phyloP scores from a whole-genome alignment of 2,888 invertebrate species.

The Synergus laeviventris region DNA sequence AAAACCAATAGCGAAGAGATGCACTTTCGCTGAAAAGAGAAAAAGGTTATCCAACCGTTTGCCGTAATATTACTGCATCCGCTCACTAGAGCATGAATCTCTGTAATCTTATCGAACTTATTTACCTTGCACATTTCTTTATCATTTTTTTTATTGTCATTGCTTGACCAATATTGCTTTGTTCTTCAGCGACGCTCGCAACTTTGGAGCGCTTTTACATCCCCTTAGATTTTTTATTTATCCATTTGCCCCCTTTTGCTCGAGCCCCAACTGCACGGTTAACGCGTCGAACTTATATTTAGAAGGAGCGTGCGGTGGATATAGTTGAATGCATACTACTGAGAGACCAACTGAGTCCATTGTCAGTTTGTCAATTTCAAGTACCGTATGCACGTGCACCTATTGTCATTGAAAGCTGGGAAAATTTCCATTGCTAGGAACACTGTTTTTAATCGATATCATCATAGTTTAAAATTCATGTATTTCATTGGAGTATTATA shows the following conservation, averaged over 20 bases:
- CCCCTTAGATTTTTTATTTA: conserved; percentile 11
- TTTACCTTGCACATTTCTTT: background rate
- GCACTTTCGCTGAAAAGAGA: conserved; percentile 22
- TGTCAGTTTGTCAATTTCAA: conserved; percentile 66
- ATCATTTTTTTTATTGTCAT: background rate
- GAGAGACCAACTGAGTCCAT: conserved; percentile 58
- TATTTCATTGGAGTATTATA: background rate
- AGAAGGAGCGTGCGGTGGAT: conserved; percentile 47
- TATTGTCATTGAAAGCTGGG: conserved; percentile 5
- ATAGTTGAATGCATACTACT: conserved; percentile 47
- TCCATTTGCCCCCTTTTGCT: conserved; percentile 31
- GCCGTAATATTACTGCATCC: conserved; percentile 22
- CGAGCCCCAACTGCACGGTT: conserved; percentile 49
- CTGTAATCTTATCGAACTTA: conserved; percentile 13
- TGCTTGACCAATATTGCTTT: background rate
- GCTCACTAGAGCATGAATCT: conserved; percentile 30
- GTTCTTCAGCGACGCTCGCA: background rate
- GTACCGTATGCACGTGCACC: conserved; percentile 48
- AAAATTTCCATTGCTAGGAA: background rate
- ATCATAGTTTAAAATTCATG: background rate
- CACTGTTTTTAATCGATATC: background rate
- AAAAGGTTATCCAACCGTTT: conserved; percentile 19
- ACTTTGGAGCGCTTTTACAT: conserved; percentile 1
- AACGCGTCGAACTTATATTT: conserved; percentile 55
- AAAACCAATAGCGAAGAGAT: background rate